Evolutionary conservation across 2,888 invertebrate genomes (phyloP), one percentile per base, ranked within the genome.

Genomic region (Drosophila anomalata): DNA sequence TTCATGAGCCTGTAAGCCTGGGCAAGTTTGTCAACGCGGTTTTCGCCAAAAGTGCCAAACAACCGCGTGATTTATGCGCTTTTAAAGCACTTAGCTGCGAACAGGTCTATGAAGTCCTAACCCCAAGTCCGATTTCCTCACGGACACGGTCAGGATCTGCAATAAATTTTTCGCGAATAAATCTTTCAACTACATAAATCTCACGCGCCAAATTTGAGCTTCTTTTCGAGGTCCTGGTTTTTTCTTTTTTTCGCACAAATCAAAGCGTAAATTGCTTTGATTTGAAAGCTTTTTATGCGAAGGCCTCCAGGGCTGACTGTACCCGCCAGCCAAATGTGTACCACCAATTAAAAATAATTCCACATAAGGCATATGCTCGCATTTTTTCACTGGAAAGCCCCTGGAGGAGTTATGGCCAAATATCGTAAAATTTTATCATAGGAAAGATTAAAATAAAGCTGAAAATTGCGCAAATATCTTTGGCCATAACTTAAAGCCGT

Each of bases 161-260:
- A 84, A 84, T 84, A 84, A 84, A 87, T 87, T 87, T 73, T 67
- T 11, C 76, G 79, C 80, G 59, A 71, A 88, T 90, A 90, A 90
- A 90, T 90, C 89, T 89, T 90, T 87, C 81, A 86, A 87, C 90
- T 89, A 90, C 90, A 90, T 90, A 90, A 90, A 90, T 90, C 89
- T 90, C 88, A 76, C 81, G 84, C 78, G 75, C 88, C 78, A 76
- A 82, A 79, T 88, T 88, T 77, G 87, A 77, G 75, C 77, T 59
- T 60, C 75, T 73, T 47, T 60, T 55, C 48, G 44, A 31, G 47
- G 17, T 17, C 39, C 14, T 9, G 9, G 29, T 2, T 26, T 66
- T 67, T 66, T 70, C 54, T 62, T 11, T 51, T 22, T 41, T 74
- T 82, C 80, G 68, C 83, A 90, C 89, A 89, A 90, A 89, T 89